Conservation (phyloP, 2,888 invertebrate species). For the Eugnorisma glareosa region DNA sequence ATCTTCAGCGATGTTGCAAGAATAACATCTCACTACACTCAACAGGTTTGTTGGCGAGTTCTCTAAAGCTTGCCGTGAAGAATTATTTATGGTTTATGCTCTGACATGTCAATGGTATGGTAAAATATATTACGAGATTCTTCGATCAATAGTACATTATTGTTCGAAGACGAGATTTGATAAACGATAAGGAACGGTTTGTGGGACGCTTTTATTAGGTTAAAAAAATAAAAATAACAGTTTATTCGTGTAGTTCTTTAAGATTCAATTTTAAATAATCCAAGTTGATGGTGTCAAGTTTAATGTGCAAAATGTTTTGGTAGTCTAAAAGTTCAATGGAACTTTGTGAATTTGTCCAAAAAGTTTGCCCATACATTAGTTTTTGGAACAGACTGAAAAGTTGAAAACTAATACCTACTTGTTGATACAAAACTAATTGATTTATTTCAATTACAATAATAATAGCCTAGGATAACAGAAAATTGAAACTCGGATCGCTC, state of each 20-base stretch:
- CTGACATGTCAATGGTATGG: slow-evolving; percentile 39
- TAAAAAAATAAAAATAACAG: neutral
- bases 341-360: neutral
- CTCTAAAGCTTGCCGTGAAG: slow-evolving; percentile 41
- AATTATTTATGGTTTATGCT: slow-evolving; percentile 51
- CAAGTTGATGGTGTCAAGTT: no score
- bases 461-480: slow-evolving; percentile 30
- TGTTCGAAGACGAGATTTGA: slow-evolving; percentile 38
- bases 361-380: neutral
- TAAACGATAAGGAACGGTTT: slow-evolving; percentile 26
- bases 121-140: slow-evolving; percentile 38
- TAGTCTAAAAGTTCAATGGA: neutral
- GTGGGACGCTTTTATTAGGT: slow-evolving; percentile 10
- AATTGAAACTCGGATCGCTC: slow-evolving; percentile 17
- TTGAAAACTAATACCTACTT: slow-evolving; percentile 38
- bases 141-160: no score
- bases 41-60: slow-evolving; percentile 71
- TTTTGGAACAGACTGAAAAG: slow-evolving; percentile 27
- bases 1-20: slow-evolving; percentile 57
- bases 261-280: neutral
- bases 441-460: slow-evolving; percentile 42
- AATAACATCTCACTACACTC: slow-evolving; percentile 71
- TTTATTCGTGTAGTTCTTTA: neutral
- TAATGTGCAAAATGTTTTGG: neutral
- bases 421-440: slow-evolving; percentile 29